Conservation (phyloP, 2,113 vertebrate species). For the Hemicordylus capensis region DNA sequence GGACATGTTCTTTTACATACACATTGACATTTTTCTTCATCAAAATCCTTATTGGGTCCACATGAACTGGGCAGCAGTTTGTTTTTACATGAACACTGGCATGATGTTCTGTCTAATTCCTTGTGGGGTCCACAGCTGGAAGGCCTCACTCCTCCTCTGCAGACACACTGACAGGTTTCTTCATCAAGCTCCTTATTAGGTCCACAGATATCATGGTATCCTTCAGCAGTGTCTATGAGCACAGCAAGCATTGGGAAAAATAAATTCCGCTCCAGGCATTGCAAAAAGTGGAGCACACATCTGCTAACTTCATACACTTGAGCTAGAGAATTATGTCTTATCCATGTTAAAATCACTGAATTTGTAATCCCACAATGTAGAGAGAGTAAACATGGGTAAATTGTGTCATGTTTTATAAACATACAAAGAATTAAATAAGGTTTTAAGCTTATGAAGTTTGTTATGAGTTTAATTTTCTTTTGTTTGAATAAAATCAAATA, state of each 20-base stretch:
- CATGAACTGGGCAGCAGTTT: constrained; percentile 78
- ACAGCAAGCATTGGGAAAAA: constrained; percentile 1
- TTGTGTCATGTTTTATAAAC: neutral
- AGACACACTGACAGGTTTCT: constrained; percentile 92
- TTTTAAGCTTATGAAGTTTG: neutral
- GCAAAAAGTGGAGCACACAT: neutral
- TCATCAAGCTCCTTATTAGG: constrained; percentile 90
- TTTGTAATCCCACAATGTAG: accelerated
- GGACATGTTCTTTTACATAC: constrained; percentile 87
- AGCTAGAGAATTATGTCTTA: neutral
- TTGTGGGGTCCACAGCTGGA: constrained; percentile 85
- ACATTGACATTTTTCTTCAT: constrained; percentile 90
- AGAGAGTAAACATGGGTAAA: neutral
- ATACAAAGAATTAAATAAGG: neutral
- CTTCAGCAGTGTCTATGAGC: constrained; percentile 75
- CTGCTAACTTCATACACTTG: neutral
- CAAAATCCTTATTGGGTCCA: constrained; percentile 84
- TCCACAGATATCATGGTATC: constrained; percentile 83
- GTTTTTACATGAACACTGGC: constrained; percentile 88
- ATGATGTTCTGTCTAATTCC: constrained; percentile 85
- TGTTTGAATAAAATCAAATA: neutral
- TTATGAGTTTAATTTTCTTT: neutral
- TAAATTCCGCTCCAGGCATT: neutral
- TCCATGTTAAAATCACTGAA: neutral
- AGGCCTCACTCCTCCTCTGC: constrained; percentile 73